These are phyloP conservation scores for Aspiorhynchus laticeps DNA, from an alignment of 2,113 vertebrate genomes.

Conservation along the genomic window DNA sequence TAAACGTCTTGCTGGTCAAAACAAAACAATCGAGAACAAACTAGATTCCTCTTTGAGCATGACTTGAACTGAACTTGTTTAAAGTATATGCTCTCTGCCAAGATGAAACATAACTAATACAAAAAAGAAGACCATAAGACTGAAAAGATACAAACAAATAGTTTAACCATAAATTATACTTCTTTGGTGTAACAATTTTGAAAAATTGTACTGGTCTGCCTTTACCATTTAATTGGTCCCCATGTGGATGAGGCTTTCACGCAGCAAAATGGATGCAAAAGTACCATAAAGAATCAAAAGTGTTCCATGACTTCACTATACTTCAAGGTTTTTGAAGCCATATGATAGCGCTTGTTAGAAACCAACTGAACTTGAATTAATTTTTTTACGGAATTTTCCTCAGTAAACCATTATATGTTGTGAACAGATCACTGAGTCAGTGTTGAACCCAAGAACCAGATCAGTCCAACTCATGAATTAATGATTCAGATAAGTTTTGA, in stretches of 20 bases:
- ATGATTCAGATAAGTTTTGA: neutral
- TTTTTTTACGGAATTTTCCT: neutral
- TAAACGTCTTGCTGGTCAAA: conserved; percentile 37
- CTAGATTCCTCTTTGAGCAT: conserved; percentile 1
- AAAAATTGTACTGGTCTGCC: neutral
- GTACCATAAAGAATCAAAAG: neutral
- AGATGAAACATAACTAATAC: neutral
- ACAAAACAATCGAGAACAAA: neutral
- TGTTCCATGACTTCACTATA: neutral
- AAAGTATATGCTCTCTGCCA: neutral
- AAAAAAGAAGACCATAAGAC: neutral
- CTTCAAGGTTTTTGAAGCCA: neutral
- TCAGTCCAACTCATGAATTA: neutral
- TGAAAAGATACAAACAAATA: neutral
- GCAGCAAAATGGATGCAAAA: neutral
- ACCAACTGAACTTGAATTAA: neutral
- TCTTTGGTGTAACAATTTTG: neutral
- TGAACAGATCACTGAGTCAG: neutral
- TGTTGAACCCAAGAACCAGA: neutral
- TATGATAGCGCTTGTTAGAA: neutral
- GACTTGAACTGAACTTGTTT: neutral
- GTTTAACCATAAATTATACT: neutral
- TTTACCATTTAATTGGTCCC: conserved; percentile 15
- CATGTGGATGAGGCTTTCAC: neutral
- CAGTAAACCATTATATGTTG: neutral